phyloP scores from a whole-genome alignment of 1,140 invertebrate genomes.

The Drosophila willistoni region DNA sequence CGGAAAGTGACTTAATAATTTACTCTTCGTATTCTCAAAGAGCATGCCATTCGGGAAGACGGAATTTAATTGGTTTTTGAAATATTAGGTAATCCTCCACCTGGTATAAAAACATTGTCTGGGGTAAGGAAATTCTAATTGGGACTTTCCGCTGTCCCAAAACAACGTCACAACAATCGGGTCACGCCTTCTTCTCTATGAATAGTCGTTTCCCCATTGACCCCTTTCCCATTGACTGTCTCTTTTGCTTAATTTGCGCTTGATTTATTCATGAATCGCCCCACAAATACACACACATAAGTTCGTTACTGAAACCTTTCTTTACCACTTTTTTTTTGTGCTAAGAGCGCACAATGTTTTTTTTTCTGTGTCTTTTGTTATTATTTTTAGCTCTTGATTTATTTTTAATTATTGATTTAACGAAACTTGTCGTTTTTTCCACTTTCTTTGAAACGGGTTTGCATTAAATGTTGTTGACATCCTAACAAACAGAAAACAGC shows the following conservation, averaged over 20 bases:
- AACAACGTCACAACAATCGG: neutral
- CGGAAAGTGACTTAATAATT: conserved; percentile 7
- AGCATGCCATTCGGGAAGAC: no score
- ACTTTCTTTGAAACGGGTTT: conserved; percentile 39
- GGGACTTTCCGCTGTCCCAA: conserved; percentile 57
- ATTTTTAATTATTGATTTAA: conserved; percentile 73
- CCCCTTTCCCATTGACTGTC: conserved; percentile 4
- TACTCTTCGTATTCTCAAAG: no score
- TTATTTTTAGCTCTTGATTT: conserved; percentile 59
- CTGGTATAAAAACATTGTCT: neutral
- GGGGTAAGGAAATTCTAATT: conserved; percentile 55
- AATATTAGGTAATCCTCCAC: neutral
- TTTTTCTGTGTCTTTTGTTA: conserved; percentile 35
- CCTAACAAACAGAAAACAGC: neutral
- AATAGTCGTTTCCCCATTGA: neutral
- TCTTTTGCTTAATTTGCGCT: conserved; percentile 59
- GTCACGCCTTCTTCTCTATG: neutral
- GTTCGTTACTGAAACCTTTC: neutral
- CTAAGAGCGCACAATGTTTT: conserved; percentile 28
- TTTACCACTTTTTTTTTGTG: neutral
- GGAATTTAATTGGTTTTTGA: no score
- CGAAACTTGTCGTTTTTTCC: conserved; percentile 19
- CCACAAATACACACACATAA: conserved; percentile 19
- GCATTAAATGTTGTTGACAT: neutral
- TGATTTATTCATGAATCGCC: conserved; percentile 58